Conservation (phyloP, 2,797 vertebrate genomes). For the Acridotheres tristis region DNA sequence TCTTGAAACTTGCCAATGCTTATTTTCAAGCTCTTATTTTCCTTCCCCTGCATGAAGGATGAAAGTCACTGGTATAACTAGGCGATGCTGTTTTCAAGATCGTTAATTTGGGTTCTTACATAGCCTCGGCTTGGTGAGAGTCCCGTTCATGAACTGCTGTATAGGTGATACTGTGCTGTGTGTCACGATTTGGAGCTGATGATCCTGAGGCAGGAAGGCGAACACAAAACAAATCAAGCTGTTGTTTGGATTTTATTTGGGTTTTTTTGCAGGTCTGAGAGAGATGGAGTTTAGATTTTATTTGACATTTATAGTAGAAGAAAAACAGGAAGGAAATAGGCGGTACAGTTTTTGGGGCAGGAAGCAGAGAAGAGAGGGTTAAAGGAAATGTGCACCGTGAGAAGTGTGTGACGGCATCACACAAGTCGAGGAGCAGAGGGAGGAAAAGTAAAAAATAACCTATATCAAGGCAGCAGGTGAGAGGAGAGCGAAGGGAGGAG, state of each 20-base stretch:
- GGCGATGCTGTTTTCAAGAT: not conserved
- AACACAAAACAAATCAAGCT: not conserved
- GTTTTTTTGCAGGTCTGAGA: not conserved
- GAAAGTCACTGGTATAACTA: not conserved
- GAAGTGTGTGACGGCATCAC: not conserved
- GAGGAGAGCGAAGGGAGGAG: not conserved
- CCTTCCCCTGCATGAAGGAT: not conserved
- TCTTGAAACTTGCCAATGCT: not conserved
- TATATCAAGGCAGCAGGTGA: not conserved
- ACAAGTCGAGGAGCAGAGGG: not conserved
- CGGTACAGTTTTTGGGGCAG: not conserved
- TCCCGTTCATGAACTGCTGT: not conserved
- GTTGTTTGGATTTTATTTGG: not conserved
- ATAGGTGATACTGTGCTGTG: not conserved
- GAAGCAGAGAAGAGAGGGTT: not conserved
- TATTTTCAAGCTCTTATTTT: not conserved
- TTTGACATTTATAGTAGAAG: not conserved
- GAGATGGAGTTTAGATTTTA: not conserved
- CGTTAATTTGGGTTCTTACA: rapidly evolving
- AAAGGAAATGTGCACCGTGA: not conserved
- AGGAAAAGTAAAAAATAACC: not conserved
- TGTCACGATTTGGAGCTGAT: rapidly evolving
- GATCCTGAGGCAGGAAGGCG: not conserved
- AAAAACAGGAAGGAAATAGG: not conserved
- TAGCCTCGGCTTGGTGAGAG: not conserved